A percentile compares a stretch with the other conserved stretches of the same genome.
phyloP scores from a whole-genome alignment of 2,113 vertebrate genomes.

The Crotalus tigris region DNA sequence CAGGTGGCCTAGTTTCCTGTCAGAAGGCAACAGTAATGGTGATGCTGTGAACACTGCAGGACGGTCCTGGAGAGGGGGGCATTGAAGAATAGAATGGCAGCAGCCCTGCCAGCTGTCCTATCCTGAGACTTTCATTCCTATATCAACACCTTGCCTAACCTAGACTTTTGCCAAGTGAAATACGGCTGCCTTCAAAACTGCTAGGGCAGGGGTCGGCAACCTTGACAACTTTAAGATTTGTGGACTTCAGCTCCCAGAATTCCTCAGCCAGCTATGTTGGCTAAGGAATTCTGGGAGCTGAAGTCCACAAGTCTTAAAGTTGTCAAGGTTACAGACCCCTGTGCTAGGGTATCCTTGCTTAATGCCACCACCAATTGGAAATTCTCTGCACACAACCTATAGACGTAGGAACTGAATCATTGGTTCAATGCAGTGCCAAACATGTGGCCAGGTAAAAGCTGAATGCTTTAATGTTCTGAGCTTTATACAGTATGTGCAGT shows the following conservation, averaged over 20 bases:
- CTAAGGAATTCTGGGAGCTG: no score
- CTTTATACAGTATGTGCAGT: neutral
- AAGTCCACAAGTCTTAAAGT: no score
- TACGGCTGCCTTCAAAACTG: neutral
- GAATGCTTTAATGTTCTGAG: neutral
- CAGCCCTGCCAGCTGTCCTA: neutral
- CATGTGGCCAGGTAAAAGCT: neutral
- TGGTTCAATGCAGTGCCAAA: neutral
- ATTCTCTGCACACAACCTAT: neutral
- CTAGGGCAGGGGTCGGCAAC: neutral
- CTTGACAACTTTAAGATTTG: no score
- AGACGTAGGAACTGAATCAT: neutral
- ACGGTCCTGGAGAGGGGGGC: neutral
- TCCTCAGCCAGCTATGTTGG: no score
- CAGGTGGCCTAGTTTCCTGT: neutral
- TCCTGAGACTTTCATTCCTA: neutral
- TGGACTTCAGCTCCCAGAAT: no score
- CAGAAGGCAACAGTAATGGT: neutral
- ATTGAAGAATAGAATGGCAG: neutral
- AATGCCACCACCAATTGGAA: neutral
- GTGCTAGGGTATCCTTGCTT: neutral
- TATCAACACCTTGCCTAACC: neutral
- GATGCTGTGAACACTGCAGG: neutral
- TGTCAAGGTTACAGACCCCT: no score
- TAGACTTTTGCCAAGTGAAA: neutral